phyloP scores from a whole-genome alignment of 2,113 vertebrate genomes.

The Cyanistes caeruleus region DNA sequence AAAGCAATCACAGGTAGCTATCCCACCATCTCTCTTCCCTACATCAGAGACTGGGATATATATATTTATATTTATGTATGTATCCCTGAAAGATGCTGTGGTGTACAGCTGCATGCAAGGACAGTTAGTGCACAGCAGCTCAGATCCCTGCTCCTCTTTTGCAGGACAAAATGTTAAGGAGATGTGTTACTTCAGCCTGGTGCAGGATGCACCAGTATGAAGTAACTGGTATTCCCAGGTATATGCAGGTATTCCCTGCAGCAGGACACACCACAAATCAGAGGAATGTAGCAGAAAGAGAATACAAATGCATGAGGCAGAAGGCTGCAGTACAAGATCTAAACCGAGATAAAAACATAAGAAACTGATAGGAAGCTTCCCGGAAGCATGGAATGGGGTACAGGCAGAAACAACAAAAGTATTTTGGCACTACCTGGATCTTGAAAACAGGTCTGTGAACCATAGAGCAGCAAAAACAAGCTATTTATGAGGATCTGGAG shows the following conservation, averaged over 20 bases:
- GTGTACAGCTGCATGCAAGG: not conserved
- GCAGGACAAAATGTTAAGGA: rapidly evolving
- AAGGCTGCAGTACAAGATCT: not conserved
- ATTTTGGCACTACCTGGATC: not conserved
- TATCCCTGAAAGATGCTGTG: not conserved
- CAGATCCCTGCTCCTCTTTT: not conserved
- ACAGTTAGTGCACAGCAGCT: not conserved
- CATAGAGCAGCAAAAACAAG: not conserved
- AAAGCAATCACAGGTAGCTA: not conserved
- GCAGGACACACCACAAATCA: rapidly evolving
- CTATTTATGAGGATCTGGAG: not conserved
- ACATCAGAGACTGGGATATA: not conserved
- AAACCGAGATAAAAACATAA: not conserved
- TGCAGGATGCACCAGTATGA: not conserved
- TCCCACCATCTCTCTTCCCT: not conserved
- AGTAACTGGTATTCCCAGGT: no score
- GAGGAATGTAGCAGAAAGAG: not conserved
- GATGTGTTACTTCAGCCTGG: not conserved
- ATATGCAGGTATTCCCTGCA: rapidly evolving
- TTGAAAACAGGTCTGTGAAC: not conserved
- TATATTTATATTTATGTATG: no score
- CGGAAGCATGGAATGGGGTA: not conserved
- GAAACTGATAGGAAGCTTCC: not conserved
- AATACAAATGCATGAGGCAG: not conserved
- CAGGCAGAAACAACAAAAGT: not conserved